These are phyloP conservation scores for Epinephelus lanceolatus DNA, from an alignment of 2,113 vertebrate genomes.

Conservation along the genomic window DNA sequence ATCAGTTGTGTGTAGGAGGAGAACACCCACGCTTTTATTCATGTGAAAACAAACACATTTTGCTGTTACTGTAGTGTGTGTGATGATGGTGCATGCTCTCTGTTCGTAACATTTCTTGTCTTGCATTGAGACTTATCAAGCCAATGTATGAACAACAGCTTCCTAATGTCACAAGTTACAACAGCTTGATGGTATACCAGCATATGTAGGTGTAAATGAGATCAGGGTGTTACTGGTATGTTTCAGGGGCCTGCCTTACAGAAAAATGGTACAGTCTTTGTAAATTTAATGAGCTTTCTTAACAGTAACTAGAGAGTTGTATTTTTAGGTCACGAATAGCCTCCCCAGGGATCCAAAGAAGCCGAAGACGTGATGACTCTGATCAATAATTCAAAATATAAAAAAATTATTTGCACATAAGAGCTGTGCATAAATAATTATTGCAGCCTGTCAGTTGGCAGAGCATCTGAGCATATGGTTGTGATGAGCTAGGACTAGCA, in stretches of 20 bases:
- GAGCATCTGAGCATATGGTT: background rate
- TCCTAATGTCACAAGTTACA: background rate
- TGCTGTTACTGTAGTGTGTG: slow-evolving; percentile 14
- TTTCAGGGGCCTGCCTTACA: background rate
- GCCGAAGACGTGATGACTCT: background rate
- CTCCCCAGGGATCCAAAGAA: background rate
- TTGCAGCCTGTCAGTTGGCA: background rate
- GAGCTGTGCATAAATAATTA: slow-evolving; percentile 5
- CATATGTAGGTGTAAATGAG: no score
- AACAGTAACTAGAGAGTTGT: background rate
- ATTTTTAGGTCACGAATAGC: background rate
- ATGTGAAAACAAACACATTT: slow-evolving; percentile 29
- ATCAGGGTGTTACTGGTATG: background rate
- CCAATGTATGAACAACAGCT: background rate
- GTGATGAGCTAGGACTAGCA: background rate
- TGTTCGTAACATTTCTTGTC: background rate
- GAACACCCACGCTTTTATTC: slow-evolving; percentile 24
- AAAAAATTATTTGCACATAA: background rate
- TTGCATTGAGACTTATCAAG: background rate
- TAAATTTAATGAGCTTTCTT: slow-evolving; percentile 4
- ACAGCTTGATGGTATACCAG: background rate
- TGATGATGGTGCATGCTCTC: background rate
- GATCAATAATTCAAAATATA: slow-evolving; percentile 33
- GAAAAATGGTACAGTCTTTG: background rate
- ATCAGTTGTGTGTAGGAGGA: slow-evolving; percentile 48